Percentiles rank a stretch among this genome's conserved stretches.
Evolutionary conservation across 1,140 invertebrate genomes (phyloP).

Genomic region (Bombus terrestris): DNA sequence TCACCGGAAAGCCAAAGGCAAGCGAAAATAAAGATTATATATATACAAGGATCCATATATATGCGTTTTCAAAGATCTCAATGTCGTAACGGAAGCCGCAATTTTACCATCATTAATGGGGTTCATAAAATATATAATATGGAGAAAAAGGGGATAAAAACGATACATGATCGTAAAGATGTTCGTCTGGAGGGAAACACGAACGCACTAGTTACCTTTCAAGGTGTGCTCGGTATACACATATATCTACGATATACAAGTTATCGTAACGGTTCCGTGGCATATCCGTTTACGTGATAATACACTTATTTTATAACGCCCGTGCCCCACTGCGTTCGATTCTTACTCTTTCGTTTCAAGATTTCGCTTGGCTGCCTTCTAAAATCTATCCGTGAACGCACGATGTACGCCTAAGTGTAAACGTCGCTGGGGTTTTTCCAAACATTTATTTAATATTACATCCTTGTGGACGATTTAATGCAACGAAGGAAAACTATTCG

Average conservation of each 20-base stretch:
- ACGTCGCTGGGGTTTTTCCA: neutral
- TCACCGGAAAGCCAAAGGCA: no score
- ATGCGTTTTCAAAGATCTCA: neutral
- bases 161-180: neutral
- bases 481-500: neutral
- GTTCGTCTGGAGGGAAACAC: neutral
- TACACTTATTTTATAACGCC: constrained; percentile 55
- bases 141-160: neutral
- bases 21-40: no score
- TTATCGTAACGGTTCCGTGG: constrained; percentile 67
- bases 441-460: neutral
- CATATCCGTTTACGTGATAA: constrained; percentile 71
- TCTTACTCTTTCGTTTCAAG: constrained; percentile 26
- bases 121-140: constrained; percentile 5
- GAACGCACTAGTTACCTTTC: constrained; percentile 15
- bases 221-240: neutral
- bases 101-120: neutral
- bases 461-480: neutral
- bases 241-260: constrained; percentile 48
- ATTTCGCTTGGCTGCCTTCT: constrained; percentile 13
- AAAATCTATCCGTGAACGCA: neutral
- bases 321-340: constrained; percentile 34
- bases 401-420: neutral
- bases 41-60: no score
- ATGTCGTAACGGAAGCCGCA: neutral